A percentile compares a stretch with the other conserved stretches of the same genome.
Conservation (phyloP, 2,888 invertebrate species). For the Tinea semifulvella region DNA sequence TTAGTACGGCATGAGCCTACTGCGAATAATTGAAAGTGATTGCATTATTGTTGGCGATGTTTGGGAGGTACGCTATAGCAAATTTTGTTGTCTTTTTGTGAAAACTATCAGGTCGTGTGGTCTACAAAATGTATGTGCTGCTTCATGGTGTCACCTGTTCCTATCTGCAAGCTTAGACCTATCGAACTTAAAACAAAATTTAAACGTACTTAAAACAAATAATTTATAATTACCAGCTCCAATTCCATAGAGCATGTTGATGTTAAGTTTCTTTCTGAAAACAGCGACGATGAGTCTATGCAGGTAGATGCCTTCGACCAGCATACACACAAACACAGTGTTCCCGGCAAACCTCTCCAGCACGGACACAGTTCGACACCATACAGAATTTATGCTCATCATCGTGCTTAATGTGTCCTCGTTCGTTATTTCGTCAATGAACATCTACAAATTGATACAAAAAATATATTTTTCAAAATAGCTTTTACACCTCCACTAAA, state of each 20-base stretch:
- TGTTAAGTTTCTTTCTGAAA: slow-evolving; percentile 64
- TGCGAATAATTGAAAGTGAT: too few species aligned
- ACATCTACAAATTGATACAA: slow-evolving; percentile 33
- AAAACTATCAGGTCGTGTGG: too few species aligned
- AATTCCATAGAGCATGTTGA: slow-evolving; percentile 48
- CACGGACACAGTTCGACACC: slow-evolving; percentile 64
- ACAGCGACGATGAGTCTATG: slow-evolving; percentile 73
- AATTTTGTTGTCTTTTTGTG: too few species aligned
- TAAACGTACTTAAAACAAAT: background rate
- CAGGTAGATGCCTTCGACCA: slow-evolving; percentile 71
- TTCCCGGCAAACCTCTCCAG: slow-evolving; percentile 64
- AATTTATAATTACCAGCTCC: slow-evolving; percentile 51
- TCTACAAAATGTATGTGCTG: too few species aligned
- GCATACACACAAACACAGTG: slow-evolving; percentile 74
- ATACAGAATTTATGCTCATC: slow-evolving; percentile 56
- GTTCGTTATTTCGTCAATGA: slow-evolving; percentile 63
- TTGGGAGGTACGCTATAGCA: too few species aligned
- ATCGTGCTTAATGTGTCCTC: slow-evolving; percentile 49
- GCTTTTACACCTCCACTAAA: background rate
- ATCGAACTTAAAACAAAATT: too few species aligned
- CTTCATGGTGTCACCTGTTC: too few species aligned
- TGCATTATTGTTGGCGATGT: too few species aligned
- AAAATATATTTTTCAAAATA: background rate
- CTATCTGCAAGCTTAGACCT: too few species aligned
- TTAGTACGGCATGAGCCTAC: too few species aligned